Percentiles rank a stretch among this genome's conserved stretches.
These are phyloP conservation scores for Rallus crepitans DNA, from an alignment of 2,797 vertebrate genomes.

Conservation along the genomic window DNA sequence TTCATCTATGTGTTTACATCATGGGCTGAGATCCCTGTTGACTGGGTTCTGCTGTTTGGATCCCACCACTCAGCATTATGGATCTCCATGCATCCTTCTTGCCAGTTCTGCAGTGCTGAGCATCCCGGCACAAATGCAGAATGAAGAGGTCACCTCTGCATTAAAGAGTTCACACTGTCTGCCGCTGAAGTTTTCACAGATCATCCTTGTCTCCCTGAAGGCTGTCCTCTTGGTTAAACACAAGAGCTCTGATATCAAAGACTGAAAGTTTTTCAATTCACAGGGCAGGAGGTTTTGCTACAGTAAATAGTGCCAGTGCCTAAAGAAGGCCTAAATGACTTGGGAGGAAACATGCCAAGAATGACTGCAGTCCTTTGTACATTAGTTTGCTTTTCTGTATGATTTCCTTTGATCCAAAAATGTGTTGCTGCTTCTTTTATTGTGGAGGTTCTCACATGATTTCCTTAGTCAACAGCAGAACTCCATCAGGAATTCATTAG, in stretches of 20 bases:
- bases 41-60: not conserved
- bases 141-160: not conserved
- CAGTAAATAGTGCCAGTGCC: constrained; percentile 5
- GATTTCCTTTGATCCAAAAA: constrained; percentile 54
- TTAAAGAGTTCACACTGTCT: not conserved
- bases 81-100: not conserved
- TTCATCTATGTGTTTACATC: constrained; percentile 45
- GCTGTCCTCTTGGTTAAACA: not conserved
- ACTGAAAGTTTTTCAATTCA: not conserved
- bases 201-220: not conserved
- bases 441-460: constrained; percentile 36
- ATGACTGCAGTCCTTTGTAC: constrained; percentile 2
- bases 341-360: constrained; percentile 19
- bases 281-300: not conserved
- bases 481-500: constrained; percentile 67
- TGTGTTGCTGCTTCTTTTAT: constrained; percentile 28
- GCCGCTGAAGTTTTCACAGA: not conserved
- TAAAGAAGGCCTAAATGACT: constrained; percentile 6
- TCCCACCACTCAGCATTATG: not conserved
- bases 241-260: constrained; percentile 17
- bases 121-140: not conserved
- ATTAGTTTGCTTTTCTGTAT: constrained; percentile 17
- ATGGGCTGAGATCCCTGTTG: not conserved
- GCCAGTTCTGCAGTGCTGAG: not conserved
- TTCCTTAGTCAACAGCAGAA: constrained; percentile 59